A percentile compares a stretch with the other conserved stretches of the same genome.
Evolutionary conservation across 1,140 invertebrate genomes (phyloP).

Genomic region (Drosophila guanche): DNA sequence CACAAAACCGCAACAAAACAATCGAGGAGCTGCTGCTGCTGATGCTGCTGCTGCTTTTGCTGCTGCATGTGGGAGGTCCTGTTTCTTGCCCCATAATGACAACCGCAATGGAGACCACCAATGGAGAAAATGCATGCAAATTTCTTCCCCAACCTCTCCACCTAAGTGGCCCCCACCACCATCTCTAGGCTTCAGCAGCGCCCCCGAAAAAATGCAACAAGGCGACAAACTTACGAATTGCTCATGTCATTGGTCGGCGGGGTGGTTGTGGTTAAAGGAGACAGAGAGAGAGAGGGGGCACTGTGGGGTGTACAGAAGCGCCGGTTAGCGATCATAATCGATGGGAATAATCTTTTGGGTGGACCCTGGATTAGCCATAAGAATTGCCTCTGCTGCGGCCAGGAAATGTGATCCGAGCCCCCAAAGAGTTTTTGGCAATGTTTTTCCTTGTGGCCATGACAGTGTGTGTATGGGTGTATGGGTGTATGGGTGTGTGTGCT

Average conservation of each 20-base stretch:
- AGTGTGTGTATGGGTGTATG: no score
- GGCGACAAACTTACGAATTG: conserved; percentile 83
- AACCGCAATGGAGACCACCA: conserved; percentile 76
- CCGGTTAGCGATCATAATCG: conserved; percentile 69
- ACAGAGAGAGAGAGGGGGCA: conserved; percentile 8
- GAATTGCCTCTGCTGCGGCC: conserved; percentile 13
- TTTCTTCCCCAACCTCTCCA: conserved; percentile 17
- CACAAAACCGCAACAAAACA: conserved; percentile 78
- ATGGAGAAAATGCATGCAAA: conserved; percentile 67
- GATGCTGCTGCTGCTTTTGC: no score
- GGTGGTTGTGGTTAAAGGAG: conserved; percentile 1
- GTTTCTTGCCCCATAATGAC: conserved; percentile 68
- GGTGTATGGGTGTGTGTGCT: conserved; percentile 16
- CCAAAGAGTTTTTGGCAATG: conserved; percentile 34
- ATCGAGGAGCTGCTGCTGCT: conserved; percentile 36
- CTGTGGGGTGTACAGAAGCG: conserved; percentile 53
- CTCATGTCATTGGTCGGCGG: conserved; percentile 63
- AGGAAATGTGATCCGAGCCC: conserved; percentile 25
- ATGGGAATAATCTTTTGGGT: conserved; percentile 32
- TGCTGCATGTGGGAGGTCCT: conserved; percentile 78
- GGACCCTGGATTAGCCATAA: no score
- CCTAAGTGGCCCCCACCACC: background rate
- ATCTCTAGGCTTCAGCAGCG: background rate
- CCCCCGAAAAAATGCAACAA: conserved; percentile 39
- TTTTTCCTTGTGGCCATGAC: conserved; percentile 9